A percentile compares a stretch with the other conserved stretches of the same genome.
Evolutionary conservation across 2,888 invertebrate genomes (phyloP).

Genomic region (Apeira syringaria): DNA sequence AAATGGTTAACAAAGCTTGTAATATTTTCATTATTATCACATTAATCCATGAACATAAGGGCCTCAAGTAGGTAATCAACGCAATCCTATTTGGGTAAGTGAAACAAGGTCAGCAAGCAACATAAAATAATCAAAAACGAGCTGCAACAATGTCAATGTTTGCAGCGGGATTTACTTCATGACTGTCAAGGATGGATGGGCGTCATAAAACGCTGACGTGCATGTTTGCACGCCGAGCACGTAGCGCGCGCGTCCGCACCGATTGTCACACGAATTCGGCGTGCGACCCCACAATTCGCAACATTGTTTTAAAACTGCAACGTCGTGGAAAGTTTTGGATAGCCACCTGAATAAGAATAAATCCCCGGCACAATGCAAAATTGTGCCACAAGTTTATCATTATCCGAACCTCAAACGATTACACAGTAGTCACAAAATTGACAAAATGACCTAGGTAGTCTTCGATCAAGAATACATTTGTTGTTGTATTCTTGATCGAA

Average conservation of each 20-base stretch:
- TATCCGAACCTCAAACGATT: no score
- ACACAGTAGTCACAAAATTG: no score
- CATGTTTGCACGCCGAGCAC: constrained; percentile 51
- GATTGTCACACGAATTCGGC: constrained; percentile 57
- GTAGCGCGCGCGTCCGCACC: constrained; percentile 39
- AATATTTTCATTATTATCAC: no score
- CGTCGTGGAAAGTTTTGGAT: constrained; percentile 57
- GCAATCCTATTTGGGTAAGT: background rate
- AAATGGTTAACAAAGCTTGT: no score
- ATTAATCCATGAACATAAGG: no score
- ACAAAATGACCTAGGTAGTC: no score
- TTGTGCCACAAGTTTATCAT: no score
- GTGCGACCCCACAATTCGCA: constrained; percentile 50
- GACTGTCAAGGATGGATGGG: constrained; percentile 49
- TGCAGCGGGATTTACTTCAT: constrained; percentile 49
- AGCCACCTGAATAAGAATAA: constrained; percentile 50
- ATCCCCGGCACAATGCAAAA: no score
- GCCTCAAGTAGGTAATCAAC: background rate
- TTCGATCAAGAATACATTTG: no score
- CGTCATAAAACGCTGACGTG: constrained; percentile 42
- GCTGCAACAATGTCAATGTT: constrained; percentile 28
- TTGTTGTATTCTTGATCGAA: no score
- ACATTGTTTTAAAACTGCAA: constrained; percentile 63
- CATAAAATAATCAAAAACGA: background rate
- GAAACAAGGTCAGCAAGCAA: background rate